Evolutionary conservation across 2,888 invertebrate genomes (phyloP).

Genomic region (Orchesellides sinensis): DNA sequence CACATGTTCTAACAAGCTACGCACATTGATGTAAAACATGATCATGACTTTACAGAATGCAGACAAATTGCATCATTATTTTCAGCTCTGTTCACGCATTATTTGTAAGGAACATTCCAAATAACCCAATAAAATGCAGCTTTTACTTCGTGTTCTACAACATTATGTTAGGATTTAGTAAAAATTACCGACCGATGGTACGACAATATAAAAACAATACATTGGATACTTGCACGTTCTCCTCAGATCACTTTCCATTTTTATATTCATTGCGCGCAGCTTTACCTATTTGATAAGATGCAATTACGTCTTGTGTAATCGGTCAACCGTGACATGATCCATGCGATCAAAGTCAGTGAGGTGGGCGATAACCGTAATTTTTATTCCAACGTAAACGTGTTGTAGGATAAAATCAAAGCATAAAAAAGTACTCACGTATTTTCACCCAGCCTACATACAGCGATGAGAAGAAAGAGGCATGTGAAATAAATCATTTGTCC

Average conservation of each 20-base stretch:
- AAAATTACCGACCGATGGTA: too few species aligned
- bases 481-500: slow-evolving; percentile 21
- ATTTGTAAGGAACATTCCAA: neutral
- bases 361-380: slow-evolving; percentile 20
- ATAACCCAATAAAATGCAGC: neutral
- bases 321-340: slow-evolving; percentile 48
- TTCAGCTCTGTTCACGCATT: neutral
- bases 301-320: slow-evolving; percentile 26
- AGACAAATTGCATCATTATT: slow-evolving; percentile 32
- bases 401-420: too few species aligned
- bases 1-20: too few species aligned
- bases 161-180: too few species aligned
- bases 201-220: too few species aligned
- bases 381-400: too few species aligned
- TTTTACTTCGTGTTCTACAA: too few species aligned
- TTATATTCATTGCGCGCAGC: neutral
- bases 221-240: neutral
- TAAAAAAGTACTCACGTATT: too few species aligned
- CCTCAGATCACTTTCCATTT: slow-evolving; percentile 4
- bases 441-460: too few species aligned
- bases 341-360: slow-evolving; percentile 6
- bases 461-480: neutral
- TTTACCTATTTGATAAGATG: slow-evolving; percentile 17
- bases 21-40: neutral
- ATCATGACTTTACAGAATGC: neutral